Base-by-base conservation (phyloP, 2,888 invertebrate species). In the Eupithecia centaureata region DNA sequence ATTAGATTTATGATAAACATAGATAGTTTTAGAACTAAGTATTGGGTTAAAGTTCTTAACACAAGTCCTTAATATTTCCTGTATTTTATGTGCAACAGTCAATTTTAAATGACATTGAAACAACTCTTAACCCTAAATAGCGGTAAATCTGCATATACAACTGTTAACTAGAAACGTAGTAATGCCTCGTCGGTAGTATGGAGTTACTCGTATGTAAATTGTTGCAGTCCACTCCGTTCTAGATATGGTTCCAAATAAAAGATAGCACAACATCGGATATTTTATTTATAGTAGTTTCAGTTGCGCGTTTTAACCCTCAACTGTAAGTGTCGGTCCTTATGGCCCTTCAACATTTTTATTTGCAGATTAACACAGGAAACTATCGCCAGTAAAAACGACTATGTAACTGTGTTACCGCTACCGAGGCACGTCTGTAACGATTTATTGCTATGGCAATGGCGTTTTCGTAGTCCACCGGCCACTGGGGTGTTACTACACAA, bases 401-500 rank as follows among this genome's bases (percentile, higher is more conserved):
- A 78, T 76, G 77, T 79, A 80, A 81, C 80, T 74, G 68, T 75
- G 78, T 78, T 78, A 76, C 77, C 72, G 76, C 74, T 47, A 47
- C 47, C 76, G 74, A 77, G 79, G 82, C 82, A 84, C 84, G 83
- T 85, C 86, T 82, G 77, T 84, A 77, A 82, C 85, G 83, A 90
- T 90, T 90, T 89, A 90, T 89, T 83, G 81, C 85, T 79, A 83
- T 85, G 82, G 84, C 86, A 85, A 86, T 85, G 81, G 82, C 81
- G 81, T 85, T 85, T 87, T 84, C 82, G 84, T 82, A 84, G 80
- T 83, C 82, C 81, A 76, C 80, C 83, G 82, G 82, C 82, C 82
- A 74, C 78, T 80, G 72, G 84, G 82, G 85, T 86, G 87, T 86
- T 86, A 84, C 84, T 83, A 83, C 86, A 83, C 84, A 88, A 88